These are phyloP conservation scores for Gonatopus flavifemur DNA, from an alignment of 1,140 invertebrate genomes.

Conservation along the genomic window DNA sequence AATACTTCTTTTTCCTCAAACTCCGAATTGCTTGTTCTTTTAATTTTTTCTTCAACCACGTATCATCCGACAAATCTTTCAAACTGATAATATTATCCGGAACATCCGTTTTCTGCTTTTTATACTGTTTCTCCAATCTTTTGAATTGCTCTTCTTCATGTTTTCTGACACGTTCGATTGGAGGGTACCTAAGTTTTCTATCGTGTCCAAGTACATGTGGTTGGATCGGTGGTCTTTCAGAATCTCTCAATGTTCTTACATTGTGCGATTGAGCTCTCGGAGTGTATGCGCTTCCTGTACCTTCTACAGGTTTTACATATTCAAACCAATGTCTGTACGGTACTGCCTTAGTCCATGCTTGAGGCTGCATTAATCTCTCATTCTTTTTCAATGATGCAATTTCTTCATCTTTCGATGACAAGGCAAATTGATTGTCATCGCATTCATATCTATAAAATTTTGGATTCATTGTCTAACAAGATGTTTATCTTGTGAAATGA, in stretches of 20 bases:
- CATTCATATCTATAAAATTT: no score
- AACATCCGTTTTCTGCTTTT: conserved; percentile 6
- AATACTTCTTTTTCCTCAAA: conserved; percentile 15
- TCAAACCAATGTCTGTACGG: conserved; percentile 61
- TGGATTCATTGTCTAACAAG: no score
- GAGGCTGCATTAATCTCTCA: conserved; percentile 53
- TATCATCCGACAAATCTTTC: conserved; percentile 29
- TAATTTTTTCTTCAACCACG: conserved; percentile 25
- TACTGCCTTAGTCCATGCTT: conserved; percentile 62
- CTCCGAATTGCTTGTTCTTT: conserved; percentile 31
- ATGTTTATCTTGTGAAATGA: no score
- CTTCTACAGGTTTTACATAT: conserved; percentile 66
- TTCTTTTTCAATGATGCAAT: not conserved
- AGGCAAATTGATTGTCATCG: no score
- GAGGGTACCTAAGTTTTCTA: conserved; percentile 55
- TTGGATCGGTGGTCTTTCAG: conserved; percentile 38
- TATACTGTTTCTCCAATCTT: not conserved
- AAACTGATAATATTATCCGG: conserved; percentile 36
- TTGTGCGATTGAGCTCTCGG: conserved; percentile 59
- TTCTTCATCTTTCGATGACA: not conserved
- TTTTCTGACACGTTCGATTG: conserved; percentile 38
- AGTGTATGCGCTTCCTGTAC: conserved; percentile 64
- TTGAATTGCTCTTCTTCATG: conserved; percentile 28
- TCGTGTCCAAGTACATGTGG: conserved; percentile 43
- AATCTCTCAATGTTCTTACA: conserved; percentile 55